Evolutionary conservation across 2,797 vertebrate genomes (phyloP), one percentile per base, ranked within the genome.

Genomic region (Trachops cirrhosus): DNA sequence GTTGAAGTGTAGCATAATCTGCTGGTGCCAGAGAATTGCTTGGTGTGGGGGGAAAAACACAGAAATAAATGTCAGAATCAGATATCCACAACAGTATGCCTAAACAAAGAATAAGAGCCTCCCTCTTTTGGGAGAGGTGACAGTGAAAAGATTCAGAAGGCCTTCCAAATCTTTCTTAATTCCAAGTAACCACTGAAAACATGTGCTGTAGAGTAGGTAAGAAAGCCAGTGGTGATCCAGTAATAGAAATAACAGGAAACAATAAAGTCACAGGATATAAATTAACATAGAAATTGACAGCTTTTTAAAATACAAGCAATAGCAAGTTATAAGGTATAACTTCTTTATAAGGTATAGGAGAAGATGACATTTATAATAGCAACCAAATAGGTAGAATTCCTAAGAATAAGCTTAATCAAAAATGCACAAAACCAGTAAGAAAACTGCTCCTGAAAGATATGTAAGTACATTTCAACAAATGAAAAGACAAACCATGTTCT

Each of bases 241-340:
- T 73, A 46, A 91, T 12, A 71, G 39, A 78, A 82, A 71, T 24
- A 67, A 80, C 7, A 94, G 3, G 24, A 70, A 96, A 91, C 44
- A 91, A 32, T 91, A 67, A 96, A 88, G 44, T 46, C 64, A 29
- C 24, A 93, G 12, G 26, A 67, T 59, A 92, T 59, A 94, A 91
- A 86, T 62, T 89, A 93, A 89, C 18, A 86, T 1, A 88, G 26
- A 92, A 96, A 77, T 34, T 32, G 79, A 67, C 12, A 64, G 34
- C 2, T 29, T 90, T 90, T 79, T 44, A 52, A 94, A 95, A 89
- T 79, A 94, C 26, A 94, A 73, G 71, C 46, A 93, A 32, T 79
- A 86, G 48, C 22, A 92, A 62, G 22, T 41, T 79, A 85, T 46
- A 74, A 32, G 15, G 12, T 79, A 83, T 74, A 88, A 73, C 37